Evolutionary conservation across 2,113 vertebrate genomes (phyloP), one percentile per base, ranked within the genome.

Genomic region (Lagopus muta): DNA sequence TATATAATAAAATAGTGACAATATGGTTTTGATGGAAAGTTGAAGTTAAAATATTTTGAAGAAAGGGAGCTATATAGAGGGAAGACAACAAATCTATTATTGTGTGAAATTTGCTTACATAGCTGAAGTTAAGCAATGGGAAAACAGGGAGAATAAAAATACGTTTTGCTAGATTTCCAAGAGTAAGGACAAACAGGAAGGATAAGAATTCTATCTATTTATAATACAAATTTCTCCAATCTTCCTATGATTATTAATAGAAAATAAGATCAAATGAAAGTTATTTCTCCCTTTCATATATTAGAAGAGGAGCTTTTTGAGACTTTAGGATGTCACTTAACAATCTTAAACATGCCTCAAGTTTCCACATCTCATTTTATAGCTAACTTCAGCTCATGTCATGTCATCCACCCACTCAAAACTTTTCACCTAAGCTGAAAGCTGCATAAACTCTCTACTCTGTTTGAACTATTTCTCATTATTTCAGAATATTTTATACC

Each of bases 11-110:
- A 82, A 55, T 6, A 60, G 71, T 17, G 12, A 57, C 66, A 82
- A 50, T 0, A 36, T 11, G 10, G 4, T 62, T 4, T 38, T 8
- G 7, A 61, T 3, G 10, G 9, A 62, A 71, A 66, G 16, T 11
- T 24, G 6, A 71, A 24, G 7, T 36, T 42, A 76, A 61, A 60
- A 13, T 10, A 47, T 17, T 42, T 54, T 60, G 10, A 80, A 15
- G 24, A 27, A 78, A 67, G 42, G 10, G 12, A 69, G 6, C 25
- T 45, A 62, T 19, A 13, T 25, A 64, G 78, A 65, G 14, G 6
- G 7, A 60, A 64, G 30, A 32, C 30, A 19, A 32, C 30, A 19
- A 32, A 32, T 57, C 30, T 50, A 32, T 19, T 32, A 32, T 32
- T 57, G 18, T 19, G 32, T 62, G 16, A 47, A 61, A 47, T 19